These are phyloP conservation scores for Chesias legatella DNA, from an alignment of 2,888 invertebrate genomes.

Conservation along the genomic window DNA sequence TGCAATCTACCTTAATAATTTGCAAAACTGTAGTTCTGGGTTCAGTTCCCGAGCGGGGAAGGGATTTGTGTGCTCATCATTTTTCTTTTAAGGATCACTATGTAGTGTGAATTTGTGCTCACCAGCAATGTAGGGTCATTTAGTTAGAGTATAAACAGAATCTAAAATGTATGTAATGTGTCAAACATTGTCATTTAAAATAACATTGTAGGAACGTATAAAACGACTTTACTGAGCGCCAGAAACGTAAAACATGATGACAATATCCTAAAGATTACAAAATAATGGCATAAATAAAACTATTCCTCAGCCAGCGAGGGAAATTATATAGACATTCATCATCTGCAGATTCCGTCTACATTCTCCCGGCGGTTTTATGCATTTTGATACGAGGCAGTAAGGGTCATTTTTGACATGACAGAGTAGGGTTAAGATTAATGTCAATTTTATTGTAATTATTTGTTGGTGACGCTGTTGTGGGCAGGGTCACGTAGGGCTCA, in stretches of 20 bases:
- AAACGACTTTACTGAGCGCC: background rate
- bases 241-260: constrained; percentile 12
- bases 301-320: constrained; percentile 14
- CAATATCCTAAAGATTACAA: constrained; percentile 25
- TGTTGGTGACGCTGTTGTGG: constrained; percentile 15
- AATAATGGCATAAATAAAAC: constrained; percentile 6
- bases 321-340: constrained; percentile 29
- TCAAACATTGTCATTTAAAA: background rate
- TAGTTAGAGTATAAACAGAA: too few species aligned
- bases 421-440: constrained; percentile 25
- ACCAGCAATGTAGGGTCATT: too few species aligned
- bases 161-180: too few species aligned
- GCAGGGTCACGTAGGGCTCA: constrained; percentile 12
- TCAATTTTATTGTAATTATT: constrained; percentile 24
- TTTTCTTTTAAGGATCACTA: too few species aligned
- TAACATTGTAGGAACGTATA: constrained; percentile 3
- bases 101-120: too few species aligned
- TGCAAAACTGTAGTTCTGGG: too few species aligned
- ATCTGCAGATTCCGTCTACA: constrained; percentile 7
- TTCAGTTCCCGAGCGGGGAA: too few species aligned
- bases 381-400: constrained; percentile 1
- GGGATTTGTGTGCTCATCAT: too few species aligned
- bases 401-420: constrained; percentile 9
- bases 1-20: too few species aligned
- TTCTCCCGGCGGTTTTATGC: background rate